These are phyloP conservation scores for Zootermopsis nevadensis DNA, from an alignment of 2,888 invertebrate genomes.

Conservation along the genomic window DNA sequence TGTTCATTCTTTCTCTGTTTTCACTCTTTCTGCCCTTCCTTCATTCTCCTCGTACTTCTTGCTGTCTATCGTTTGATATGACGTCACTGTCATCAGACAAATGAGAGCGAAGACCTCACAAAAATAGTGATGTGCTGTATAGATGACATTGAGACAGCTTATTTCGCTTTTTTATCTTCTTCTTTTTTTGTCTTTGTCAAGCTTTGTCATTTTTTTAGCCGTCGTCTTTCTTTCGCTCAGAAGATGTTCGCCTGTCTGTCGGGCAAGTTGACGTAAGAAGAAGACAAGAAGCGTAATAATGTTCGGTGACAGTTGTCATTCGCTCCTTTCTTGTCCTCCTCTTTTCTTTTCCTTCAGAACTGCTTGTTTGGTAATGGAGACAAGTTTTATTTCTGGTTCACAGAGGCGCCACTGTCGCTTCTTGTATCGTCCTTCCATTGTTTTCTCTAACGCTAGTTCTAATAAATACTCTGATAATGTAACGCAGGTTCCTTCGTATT, in stretches of 20 bases:
- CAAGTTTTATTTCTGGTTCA: constrained; percentile 50
- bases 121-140: constrained; percentile 52
- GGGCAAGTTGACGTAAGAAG: constrained; percentile 50
- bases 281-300: constrained; percentile 60
- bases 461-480: constrained; percentile 11
- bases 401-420: constrained; percentile 8
- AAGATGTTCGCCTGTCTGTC: constrained; percentile 52
- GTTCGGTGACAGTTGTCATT: constrained; percentile 64
- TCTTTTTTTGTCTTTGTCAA: constrained; percentile 50
- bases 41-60: constrained; percentile 35
- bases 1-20: constrained; percentile 7
- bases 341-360: constrained; percentile 35
- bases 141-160: constrained; percentile 53
- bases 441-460: constrained; percentile 20
- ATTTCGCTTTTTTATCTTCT: constrained; percentile 49
- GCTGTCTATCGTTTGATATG: constrained; percentile 43
- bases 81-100: constrained; percentile 53
- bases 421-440: constrained; percentile 37
- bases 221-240: constrained; percentile 42
- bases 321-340: constrained; percentile 54
- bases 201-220: constrained; percentile 52
- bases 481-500: not conserved
- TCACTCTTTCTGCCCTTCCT: constrained; percentile 31
- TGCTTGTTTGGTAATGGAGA: constrained; percentile 50
- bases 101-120: constrained; percentile 52